Evolutionary conservation across 2,888 invertebrate species (phyloP).

Genomic region (Diarsia brunnea): DNA sequence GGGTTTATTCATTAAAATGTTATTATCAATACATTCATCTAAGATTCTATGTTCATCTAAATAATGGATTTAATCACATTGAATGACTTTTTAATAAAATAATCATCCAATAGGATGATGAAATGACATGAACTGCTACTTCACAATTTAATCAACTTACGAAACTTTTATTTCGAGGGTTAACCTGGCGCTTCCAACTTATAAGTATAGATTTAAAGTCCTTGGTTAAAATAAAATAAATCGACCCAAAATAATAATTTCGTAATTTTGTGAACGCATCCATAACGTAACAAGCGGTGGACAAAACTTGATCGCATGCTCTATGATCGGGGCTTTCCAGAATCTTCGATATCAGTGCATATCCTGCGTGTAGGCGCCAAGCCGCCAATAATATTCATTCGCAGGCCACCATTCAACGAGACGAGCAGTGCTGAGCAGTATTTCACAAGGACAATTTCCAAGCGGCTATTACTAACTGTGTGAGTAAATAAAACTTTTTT

Average conservation of each 20-base stretch:
- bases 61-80: too few relatives aligned
- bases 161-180: neutral
- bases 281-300: neutral
- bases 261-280: slow-evolving; percentile 19
- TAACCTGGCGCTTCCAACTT: neutral
- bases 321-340: slow-evolving; percentile 34
- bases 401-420: neutral
- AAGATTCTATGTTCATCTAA: too few relatives aligned
- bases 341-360: neutral
- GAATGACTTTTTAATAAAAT: too few relatives aligned
- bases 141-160: neutral
- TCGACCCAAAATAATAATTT: neutral
- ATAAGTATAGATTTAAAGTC: neutral
- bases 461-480: neutral
- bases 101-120: too few relatives aligned
- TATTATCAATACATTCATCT: neutral
- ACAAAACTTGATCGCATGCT: neutral
- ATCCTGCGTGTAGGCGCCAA: neutral
- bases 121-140: too few relatives aligned
- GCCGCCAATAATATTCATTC: neutral
- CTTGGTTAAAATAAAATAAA: neutral
- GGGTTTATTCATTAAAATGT: neutral
- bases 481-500: neutral
- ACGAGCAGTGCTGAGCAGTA: neutral
- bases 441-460: neutral